These are phyloP conservation scores for Samia ricini DNA, from an alignment of 1,140 invertebrate species.

Conservation along the genomic window DNA sequence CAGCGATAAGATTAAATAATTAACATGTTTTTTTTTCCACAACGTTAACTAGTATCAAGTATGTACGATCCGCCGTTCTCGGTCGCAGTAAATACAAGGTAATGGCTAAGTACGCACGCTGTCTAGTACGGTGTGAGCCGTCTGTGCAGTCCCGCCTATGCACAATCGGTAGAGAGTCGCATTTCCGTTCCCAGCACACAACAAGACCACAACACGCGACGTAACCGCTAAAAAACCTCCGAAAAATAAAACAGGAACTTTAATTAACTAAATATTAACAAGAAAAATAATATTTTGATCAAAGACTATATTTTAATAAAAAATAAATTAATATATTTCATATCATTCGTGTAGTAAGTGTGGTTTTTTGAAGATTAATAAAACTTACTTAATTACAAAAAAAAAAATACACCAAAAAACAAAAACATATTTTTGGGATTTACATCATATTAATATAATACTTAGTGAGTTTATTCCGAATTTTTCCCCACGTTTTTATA, in stretches of 20 bases:
- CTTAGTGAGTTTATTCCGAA: constrained; percentile 57
- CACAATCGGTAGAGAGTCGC: constrained; percentile 71
- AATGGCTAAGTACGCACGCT: constrained; percentile 77
- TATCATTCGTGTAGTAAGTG: constrained; percentile 71
- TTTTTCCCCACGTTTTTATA: constrained; percentile 29
- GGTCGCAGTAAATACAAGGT: constrained; percentile 75
- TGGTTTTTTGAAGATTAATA: constrained; percentile 27
- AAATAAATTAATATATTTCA: constrained; percentile 49
- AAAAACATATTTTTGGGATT: constrained; percentile 58
- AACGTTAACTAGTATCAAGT: constrained; percentile 56
- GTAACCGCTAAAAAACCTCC: constrained; percentile 63
- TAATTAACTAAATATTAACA: constrained; percentile 34
- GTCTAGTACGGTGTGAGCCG: constrained; percentile 66
- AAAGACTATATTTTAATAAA: constrained; percentile 63
- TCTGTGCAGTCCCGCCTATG: constrained; percentile 73
- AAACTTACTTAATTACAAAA: too few relatives aligned
- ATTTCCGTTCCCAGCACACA: constrained; percentile 60
- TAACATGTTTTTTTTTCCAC: constrained; percentile 8
- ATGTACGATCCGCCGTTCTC: constrained; percentile 28
- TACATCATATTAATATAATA: too few relatives aligned
- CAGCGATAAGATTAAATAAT: too few relatives aligned
- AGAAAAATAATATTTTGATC: constrained; percentile 57
- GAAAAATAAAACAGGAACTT: constrained; percentile 36
- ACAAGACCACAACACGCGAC: constrained; percentile 62
- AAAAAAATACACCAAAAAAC: too few relatives aligned